These are phyloP conservation scores for Stenodema calcarata DNA, from an alignment of 2,888 invertebrate species.

Conservation along the genomic window DNA sequence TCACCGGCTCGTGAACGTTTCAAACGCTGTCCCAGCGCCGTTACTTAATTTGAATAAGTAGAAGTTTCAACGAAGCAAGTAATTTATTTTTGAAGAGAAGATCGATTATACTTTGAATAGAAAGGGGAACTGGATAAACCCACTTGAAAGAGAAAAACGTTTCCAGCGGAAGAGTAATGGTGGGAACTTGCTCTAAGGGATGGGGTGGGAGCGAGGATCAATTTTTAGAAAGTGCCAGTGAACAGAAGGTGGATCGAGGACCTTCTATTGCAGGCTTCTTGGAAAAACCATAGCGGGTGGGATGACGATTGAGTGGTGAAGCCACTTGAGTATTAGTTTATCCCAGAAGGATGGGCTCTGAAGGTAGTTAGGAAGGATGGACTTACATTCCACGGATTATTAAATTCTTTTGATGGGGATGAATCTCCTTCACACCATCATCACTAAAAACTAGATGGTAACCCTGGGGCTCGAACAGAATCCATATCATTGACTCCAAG, in stretches of 20 bases:
- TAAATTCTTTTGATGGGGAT: background rate
- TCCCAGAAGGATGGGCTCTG: background rate
- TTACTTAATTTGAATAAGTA: background rate
- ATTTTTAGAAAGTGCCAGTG: background rate
- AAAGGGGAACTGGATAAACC: background rate
- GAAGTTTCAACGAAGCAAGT: background rate
- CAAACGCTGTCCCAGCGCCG: background rate
- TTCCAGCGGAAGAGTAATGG: background rate
- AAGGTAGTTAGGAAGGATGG: background rate
- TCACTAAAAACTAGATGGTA: background rate
- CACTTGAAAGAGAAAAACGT: background rate
- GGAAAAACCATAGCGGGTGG: background rate
- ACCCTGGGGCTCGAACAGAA: too few species aligned
- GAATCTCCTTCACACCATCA: background rate
- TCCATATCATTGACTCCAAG: too few species aligned
- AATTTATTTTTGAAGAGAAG: background rate
- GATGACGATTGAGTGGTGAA: background rate
- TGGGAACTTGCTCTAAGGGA: background rate
- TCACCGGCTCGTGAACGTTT: background rate
- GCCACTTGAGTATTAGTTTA: background rate
- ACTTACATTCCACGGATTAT: background rate
- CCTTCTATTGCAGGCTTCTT: background rate
- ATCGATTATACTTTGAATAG: background rate
- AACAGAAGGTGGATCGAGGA: background rate
- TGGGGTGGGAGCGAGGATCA: background rate